Base-by-base conservation (phyloP, 2,113 vertebrate genomes). In the Lepus europaeus region DNA sequence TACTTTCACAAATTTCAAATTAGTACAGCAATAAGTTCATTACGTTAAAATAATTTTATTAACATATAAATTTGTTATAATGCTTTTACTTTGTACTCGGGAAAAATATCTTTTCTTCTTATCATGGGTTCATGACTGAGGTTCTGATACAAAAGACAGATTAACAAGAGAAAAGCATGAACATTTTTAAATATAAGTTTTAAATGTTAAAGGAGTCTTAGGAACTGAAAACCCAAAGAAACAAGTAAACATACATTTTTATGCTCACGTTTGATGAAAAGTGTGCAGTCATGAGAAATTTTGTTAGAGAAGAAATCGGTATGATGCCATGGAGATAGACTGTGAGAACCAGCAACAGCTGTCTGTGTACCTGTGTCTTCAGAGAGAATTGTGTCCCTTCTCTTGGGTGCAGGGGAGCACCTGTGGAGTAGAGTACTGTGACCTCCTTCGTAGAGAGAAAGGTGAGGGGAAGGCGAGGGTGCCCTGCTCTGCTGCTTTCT, bases 391-490 rank as follows among this genome's bases (percentile, higher is more conserved):
- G n/a, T 23, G 16, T 13, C 51, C 6, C 2, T 14, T n/a, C 64
- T 45, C 64, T 27, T 19, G 9, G 9, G 29, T 49, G 11, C 9
- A 25, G 14, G 63, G 17, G 7, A 9, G 20, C 16, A 6, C 4
- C 2, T 27, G 1, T 27, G 23, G 14, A 59, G 8, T 8, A 33
- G 31, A 56, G 19, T 31, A 79, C 59, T 72, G 19, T 31, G 22
- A 64, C 20, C 14, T 39, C 25, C 12, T 51, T 33, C 33, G 33
- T 17, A 12, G 66, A 56, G 11, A 39, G 27, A 9, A 69, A 3
- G 3, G 6, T 3, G 4, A 25, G 0, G 17, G 9, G 12, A 31
- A 39, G 0, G 2, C 8, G 7, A 5, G 3, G 6, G 51, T 14
- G 45, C 64, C 9, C 31, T 69, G 49, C 29, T 6, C 3, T 82